A percentile compares a stretch with the other conserved stretches of the same genome.
Conservation (phyloP, 1,140 invertebrate genomes). For the Trichonephila inaurata region DNA sequence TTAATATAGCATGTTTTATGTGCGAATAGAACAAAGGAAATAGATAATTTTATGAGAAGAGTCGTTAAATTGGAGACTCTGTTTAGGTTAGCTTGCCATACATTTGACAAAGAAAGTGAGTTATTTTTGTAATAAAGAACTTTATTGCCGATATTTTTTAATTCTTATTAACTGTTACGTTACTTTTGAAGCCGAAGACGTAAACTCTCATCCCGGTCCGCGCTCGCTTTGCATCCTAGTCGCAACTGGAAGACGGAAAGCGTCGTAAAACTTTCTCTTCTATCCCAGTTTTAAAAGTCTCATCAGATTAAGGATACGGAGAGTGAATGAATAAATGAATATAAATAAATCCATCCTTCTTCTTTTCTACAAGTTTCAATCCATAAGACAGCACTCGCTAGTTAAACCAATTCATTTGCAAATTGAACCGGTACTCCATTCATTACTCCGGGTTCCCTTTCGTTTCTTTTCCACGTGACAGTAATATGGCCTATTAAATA, state of each 20-base stretch:
- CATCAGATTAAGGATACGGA: neutral
- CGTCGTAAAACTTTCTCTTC: constrained; percentile 8
- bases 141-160: neutral
- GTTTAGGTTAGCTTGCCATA: too few relatives aligned
- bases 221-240: neutral
- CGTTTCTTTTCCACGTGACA: neutral
- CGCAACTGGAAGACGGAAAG: neutral
- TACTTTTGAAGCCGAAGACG: too few relatives aligned
- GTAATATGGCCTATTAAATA: constrained; percentile 38
- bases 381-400: neutral
- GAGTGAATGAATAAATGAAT: constrained; percentile 16
- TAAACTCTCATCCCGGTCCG: neutral
- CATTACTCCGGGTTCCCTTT: neutral
- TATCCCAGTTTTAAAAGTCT: neutral
- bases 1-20: too few relatives aligned
- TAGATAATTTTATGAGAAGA: too few relatives aligned
- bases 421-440: constrained; percentile 34
- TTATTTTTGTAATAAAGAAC: neutral
- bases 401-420: constrained; percentile 35
- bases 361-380: neutral
- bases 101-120: too few relatives aligned
- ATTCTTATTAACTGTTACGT: neutral
- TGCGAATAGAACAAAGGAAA: too few relatives aligned
- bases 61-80: too few relatives aligned
- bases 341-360: neutral